Base-by-base conservation (phyloP, 1,140 invertebrate genomes). In the Formica selysi region DNA sequence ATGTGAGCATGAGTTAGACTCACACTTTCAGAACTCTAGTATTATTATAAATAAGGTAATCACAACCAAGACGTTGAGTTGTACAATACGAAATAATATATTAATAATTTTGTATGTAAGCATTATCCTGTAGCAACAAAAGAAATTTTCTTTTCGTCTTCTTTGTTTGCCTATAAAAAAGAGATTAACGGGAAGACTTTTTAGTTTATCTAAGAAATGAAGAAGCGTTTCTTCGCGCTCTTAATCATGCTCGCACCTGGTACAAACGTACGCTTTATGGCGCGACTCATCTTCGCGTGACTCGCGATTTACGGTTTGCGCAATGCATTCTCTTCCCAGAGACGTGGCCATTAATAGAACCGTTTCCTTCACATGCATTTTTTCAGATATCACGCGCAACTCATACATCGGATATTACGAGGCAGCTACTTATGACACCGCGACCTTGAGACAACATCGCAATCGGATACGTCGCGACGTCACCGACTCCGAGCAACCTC, bases 331-430 rank as follows among this genome's bases (percentile, higher is more conserved):
- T 80, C 13, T 80, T 81, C 29, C n/a, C 67, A 44, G 22, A 67
- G 7, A 62, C 22, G 11, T 44, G 26, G 29, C 3, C 44, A 71
- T 51, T 76, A 73, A 85, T 62, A 41, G 29, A 62, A 90, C 32
- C 11, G n/a, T 79, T 48, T 86, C 26, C n/a, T 38, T 10, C 51
- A 2, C 5, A 26, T 76, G 5, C 79, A 64, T 16, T 73, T 90
- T 90, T 91, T 61, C 87, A 91, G 90, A 83, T 79, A 91, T 91
- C 70, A 91, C 85, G 38, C 87, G 70, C 59, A 41, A 67, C 36
- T 91, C 89, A 51, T 91, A 91, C 83, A 91, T 91, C 67, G 78
- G 78, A 19, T 89, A 91, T 26, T 91, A 91, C 68, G 86, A 89
- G 67, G 73, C 76, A 61, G 90, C 90, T n/a, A 70, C 61, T 41